Conservation (phyloP, 2,797 vertebrate species). For the Platalea minor region DNA sequence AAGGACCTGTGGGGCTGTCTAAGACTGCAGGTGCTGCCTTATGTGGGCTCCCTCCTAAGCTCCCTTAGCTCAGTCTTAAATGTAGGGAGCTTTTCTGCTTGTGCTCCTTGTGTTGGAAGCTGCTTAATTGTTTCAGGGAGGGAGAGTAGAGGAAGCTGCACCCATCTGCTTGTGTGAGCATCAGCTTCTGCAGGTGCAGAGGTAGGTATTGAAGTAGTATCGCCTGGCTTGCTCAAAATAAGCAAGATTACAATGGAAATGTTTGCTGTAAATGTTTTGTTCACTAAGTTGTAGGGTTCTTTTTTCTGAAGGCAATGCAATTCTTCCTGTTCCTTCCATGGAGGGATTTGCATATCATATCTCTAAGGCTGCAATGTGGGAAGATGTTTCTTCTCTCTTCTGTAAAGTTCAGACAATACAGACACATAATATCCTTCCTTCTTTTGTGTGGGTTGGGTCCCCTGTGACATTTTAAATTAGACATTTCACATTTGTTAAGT, state of each 20-base stretch:
- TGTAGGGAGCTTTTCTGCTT: not conserved
- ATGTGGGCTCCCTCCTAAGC: not conserved
- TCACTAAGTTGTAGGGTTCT: not conserved
- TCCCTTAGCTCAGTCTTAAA: not conserved
- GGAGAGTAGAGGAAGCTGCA: not conserved
- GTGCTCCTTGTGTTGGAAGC: not conserved
- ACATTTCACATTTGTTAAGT: not conserved
- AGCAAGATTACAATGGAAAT: not conserved
- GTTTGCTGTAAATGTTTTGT: not conserved
- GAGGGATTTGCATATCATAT: not conserved
- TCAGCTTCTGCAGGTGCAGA: not conserved
- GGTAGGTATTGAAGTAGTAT: not conserved
- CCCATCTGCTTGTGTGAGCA: accelerated
- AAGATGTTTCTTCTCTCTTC: not conserved
- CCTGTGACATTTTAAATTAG: not conserved
- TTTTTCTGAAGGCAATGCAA: not conserved
- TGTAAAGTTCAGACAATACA: not conserved
- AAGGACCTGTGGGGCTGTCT: not conserved
- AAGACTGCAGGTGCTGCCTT: not conserved
- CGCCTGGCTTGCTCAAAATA: not conserved
- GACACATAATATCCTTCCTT: not conserved
- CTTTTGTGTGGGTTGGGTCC: not conserved
- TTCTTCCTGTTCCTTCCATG: not conserved
- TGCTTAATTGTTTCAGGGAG: not conserved
- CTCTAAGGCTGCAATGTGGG: not conserved